Evolutionary conservation across 2,888 invertebrate genomes (phyloP).

Genomic region (Ypsolopha scabrella): DNA sequence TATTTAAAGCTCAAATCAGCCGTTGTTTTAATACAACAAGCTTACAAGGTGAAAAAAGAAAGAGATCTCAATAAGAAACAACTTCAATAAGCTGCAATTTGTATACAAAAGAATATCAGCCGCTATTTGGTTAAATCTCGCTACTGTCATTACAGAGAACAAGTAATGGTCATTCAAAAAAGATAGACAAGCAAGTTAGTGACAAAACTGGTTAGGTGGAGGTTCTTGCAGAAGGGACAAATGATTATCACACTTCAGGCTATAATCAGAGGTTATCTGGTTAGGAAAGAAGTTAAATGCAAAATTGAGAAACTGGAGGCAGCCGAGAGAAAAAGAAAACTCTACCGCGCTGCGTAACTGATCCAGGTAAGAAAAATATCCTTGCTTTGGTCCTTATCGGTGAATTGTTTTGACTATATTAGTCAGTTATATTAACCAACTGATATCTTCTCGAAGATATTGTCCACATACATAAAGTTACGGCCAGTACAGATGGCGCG

Average conservation of each 20-base stretch:
- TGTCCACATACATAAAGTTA: too few species aligned
- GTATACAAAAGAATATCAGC: slow-evolving; percentile 43
- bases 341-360: slow-evolving; percentile 66
- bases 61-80: slow-evolving; percentile 20
- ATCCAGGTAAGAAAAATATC: slow-evolving; percentile 67
- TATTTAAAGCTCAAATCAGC: slow-evolving; percentile 31
- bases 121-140: slow-evolving; percentile 32
- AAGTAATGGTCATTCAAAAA: slow-evolving; percentile 39
- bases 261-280: slow-evolving; percentile 55
- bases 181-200: slow-evolving; percentile 49
- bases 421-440: too few species aligned
- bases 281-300: slow-evolving; percentile 51
- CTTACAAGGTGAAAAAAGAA: slow-evolving; percentile 37
- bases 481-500: too few species aligned
- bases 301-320: slow-evolving; percentile 50
- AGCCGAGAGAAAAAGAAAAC: slow-evolving; percentile 43
- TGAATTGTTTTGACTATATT: too few species aligned
- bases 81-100: slow-evolving; percentile 30
- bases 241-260: slow-evolving; percentile 48
- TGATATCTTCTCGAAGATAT: too few species aligned
- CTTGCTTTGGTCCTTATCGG: too few species aligned
- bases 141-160: slow-evolving; percentile 29
- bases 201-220: slow-evolving; percentile 39
- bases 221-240: slow-evolving; percentile 35
- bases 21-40: slow-evolving; percentile 37